These are phyloP conservation scores for Achatina immaculata DNA, from an alignment of 1,140 invertebrate species.

Conservation along the genomic window DNA sequence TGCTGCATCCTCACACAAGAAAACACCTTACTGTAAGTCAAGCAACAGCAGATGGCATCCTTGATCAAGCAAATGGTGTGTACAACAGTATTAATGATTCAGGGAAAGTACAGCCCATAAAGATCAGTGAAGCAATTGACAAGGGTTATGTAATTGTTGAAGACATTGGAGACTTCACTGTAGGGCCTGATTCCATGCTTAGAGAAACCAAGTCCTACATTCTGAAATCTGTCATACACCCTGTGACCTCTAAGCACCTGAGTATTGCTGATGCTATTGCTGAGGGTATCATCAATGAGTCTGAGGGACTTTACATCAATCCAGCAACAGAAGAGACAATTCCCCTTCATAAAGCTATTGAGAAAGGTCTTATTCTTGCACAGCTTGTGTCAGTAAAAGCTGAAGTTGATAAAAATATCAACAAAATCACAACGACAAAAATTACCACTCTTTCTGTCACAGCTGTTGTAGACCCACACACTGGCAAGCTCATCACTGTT, in stretches of 20 bases:
- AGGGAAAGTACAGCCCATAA: conserved; percentile 72
- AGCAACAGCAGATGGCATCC: conserved; percentile 85
- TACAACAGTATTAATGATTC: conserved; percentile 62
- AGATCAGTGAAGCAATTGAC: conserved; percentile 86
- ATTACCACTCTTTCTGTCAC: conserved; percentile 84
- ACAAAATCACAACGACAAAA: conserved; percentile 79
- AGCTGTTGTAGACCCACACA: conserved; percentile 85
- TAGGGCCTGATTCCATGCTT: conserved; percentile 45
- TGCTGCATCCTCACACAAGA: conserved; percentile 86
- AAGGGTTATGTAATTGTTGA: conserved; percentile 65
- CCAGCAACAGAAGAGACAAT: conserved; percentile 82
- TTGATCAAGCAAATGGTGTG: conserved; percentile 83
- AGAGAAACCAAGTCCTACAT: conserved; percentile 69
- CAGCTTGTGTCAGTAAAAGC: conserved; percentile 76
- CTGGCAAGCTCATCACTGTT: conserved; percentile 83
- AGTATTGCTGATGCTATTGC: conserved; percentile 85
- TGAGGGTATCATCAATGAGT: conserved; percentile 86
- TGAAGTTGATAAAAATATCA: conserved; percentile 60
- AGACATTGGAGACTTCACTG: conserved; percentile 45
- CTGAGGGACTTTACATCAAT: conserved; percentile 83
- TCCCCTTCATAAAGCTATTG: conserved; percentile 85
- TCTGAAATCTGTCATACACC: conserved; percentile 80
- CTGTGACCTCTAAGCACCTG: conserved; percentile 70
- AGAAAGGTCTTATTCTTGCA: conserved; percentile 76
- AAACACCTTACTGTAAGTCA: conserved; percentile 84